Evolutionary conservation across 2,888 invertebrate genomes (phyloP), one percentile per base, ranked within the genome.

Genomic region (Sesamia inferens): DNA sequence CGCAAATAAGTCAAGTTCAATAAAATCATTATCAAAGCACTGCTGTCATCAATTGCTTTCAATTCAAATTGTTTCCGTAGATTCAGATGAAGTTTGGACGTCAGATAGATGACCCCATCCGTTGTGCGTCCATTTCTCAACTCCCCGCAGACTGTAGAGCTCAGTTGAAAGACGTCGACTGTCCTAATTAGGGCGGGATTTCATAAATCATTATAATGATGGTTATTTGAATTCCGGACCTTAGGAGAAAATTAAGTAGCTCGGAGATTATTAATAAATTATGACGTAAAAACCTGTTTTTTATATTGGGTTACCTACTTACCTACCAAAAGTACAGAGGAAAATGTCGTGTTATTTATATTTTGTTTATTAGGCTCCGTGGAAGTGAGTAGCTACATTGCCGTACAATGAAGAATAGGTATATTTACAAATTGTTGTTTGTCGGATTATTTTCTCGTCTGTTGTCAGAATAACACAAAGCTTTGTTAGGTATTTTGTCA

Each of bases 191-290:
- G 88, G 88, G 87, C 86, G 86, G 85, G 87, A 89, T 85, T 85
- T 88, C 90, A 93, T 93, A 91, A 91, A 93, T 93, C 93, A 92
- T 91, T 87, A 88, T 90, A 92, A 92, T 91, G 90, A 91, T 86
- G 86, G 88, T 85, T 88, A 87, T 87, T 87, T 88, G 88, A 87
- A 87, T 77, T 67, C 73, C 75, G 78, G 70, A 81, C 77, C 85
- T 84, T 81, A 82, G 80, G 87, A 87, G 84, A 85, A 88, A 89
- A 90, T 80, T 76, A 71, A 76, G 80, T 70, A 75, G 51, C 16
- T 19, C 51, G 47, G 55, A 82, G 51, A 68, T 74, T 70, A 69
- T 70, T 72, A 69, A 78, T 82, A 72, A 80, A 82, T 68, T 78
- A 72, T 59, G 58, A 70, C 69, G 69, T 61, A 39, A 74, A 64